Percentiles rank a stretch among this genome's conserved stretches.
Conservation (phyloP, 2,113 vertebrate species). For the Vimba vimba region DNA sequence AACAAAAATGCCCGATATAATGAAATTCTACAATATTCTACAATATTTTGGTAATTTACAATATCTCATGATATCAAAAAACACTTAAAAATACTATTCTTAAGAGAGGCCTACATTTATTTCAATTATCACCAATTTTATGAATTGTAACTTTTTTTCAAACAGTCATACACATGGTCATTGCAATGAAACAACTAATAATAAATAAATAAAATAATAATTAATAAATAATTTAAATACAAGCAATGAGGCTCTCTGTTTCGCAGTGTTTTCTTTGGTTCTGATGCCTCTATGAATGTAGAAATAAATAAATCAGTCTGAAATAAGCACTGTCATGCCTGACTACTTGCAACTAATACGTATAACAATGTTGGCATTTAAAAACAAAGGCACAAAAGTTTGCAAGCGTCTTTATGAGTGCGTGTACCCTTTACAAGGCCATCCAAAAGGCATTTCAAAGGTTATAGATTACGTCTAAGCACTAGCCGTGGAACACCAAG, state of each 20-base stretch:
- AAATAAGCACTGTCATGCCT: not conserved
- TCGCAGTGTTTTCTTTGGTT: not conserved
- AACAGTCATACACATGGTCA: no score
- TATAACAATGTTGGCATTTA: not conserved
- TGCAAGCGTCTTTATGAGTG: slow-evolving; percentile 7
- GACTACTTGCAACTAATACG: not conserved
- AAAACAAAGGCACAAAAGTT: slow-evolving; percentile 39
- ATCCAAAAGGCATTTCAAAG: slow-evolving; percentile 40
- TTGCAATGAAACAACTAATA: not conserved
- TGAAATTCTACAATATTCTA: no score
- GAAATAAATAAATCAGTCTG: not conserved
- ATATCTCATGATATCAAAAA: no score
- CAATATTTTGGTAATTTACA: no score
- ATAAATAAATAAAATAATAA: not conserved
- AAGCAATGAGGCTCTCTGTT: not conserved
- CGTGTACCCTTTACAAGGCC: not conserved
- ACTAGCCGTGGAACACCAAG: slow-evolving; percentile 52
- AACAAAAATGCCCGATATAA: no score
- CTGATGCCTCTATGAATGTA: not conserved
- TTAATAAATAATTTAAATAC: not conserved
- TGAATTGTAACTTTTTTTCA: not conserved
- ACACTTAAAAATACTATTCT: no score
- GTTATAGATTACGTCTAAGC: slow-evolving; percentile 54
- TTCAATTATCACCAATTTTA: not conserved
- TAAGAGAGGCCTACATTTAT: no score